Base-by-base conservation (phyloP, 2,113 vertebrate genomes). In the Chloropsis cyanopogon region DNA sequence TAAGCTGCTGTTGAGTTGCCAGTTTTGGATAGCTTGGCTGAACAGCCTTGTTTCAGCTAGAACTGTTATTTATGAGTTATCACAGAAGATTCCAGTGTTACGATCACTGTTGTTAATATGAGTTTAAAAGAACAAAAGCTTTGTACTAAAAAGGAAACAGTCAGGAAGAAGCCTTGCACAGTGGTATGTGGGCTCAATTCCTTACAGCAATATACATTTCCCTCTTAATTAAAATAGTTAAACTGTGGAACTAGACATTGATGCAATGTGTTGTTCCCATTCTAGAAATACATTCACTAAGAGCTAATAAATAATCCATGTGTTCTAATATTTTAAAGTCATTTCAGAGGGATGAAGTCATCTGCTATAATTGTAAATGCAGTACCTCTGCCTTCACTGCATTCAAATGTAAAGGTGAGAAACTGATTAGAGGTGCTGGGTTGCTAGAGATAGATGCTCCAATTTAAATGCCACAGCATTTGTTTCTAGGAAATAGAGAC, bases 281-380 rank as follows among this genome's bases (percentile, higher is more conserved):
- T 97, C 97, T 97, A 92, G 96, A 97, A 97, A 97, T 97, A 95
- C 94, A 96, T 95, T 97, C 96, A 93, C 60, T 54, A 82, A 92
- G 93, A 97, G 86, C 97, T 97, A 97, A 98, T 98, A 98, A 98
- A 98, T 98, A 98, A 98, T 97, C 97, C 95, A 98, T 95, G 97
- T 97, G 94, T 95, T 90, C 95, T 97, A 97, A 98, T 98, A 96
- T 97, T 97, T 98, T 97, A 94, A 97, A 98, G 97, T 97, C 96
- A 95, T 97, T 98, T 97, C 94, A 86, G 92, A 95, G 86, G 90
- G 92, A 95, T 97, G 96, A 97, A 98, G 96, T 97, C 90, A 97
- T 97, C 96, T 91, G 86, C 92, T 95, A 70, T 96, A 96, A 97
- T 97, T 96, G 95, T 94, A 95, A 97, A 97, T 82, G 92, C 84